phyloP scores from a whole-genome alignment of 2,113 vertebrate species.

The Hystrix cristata region DNA sequence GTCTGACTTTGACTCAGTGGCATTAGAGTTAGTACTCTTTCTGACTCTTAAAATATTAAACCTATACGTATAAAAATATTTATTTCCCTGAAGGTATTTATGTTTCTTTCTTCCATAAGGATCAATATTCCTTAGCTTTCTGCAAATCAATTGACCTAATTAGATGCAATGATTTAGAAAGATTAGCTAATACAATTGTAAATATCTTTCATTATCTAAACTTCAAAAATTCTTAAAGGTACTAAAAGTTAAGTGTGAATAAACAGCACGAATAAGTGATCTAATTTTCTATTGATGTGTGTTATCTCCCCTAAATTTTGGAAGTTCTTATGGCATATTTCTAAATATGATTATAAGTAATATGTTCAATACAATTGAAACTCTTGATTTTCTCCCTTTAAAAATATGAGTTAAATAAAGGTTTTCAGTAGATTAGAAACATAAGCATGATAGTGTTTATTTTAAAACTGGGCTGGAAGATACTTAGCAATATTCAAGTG shows the following conservation, averaged over 20 bases:
- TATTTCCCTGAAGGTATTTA: neutral
- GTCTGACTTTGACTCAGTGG: neutral
- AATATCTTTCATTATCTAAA: conserved; percentile 28
- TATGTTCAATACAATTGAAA: neutral
- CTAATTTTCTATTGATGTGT: neutral
- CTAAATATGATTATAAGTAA: conserved; percentile 43
- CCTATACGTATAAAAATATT: neutral
- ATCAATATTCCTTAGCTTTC: neutral
- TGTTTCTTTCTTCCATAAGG: neutral
- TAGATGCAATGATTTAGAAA: neutral
- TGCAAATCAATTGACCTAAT: neutral
- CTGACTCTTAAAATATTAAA: neutral
- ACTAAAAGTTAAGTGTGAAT: neutral
- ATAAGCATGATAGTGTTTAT: neutral
- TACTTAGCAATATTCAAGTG: neutral
- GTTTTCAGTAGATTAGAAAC: conserved; percentile 31
- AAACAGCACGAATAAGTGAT: neutral
- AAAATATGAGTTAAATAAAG: neutral
- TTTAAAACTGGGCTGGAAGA: neutral
- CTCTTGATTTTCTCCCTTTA: conserved; percentile 8
- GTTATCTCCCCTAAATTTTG: neutral
- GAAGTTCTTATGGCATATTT: neutral
- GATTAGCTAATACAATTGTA: neutral
- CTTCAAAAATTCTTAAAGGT: neutral
- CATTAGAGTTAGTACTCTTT: neutral